Percentiles rank a stretch among this genome's conserved stretches.
Evolutionary conservation across 2,888 invertebrate genomes (phyloP).

Genomic region (Drosophila histrio): DNA sequence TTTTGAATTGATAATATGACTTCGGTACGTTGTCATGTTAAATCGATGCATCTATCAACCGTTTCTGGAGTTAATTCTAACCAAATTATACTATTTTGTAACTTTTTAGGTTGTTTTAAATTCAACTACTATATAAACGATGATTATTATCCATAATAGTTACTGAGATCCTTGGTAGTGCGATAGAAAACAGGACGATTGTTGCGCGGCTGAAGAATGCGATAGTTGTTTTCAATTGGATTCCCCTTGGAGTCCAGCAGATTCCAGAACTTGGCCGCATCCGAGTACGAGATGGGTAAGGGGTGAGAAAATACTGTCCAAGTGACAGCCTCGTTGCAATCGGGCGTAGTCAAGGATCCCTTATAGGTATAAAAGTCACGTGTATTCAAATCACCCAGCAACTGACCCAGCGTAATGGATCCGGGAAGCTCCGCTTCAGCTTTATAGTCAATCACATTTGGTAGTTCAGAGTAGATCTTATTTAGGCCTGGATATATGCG

Average conservation of each 20-base stretch:
- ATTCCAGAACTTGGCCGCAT: constrained; percentile 68
- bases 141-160: not conserved
- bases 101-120: not conserved
- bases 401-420: constrained; percentile 68
- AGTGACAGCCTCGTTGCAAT: constrained; percentile 88
- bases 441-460: constrained; percentile 54
- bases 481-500: constrained; percentile 66
- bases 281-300: constrained; percentile 82
- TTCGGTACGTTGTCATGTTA: not conserved
- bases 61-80: not conserved
- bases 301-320: constrained; percentile 88
- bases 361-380: constrained; percentile 76
- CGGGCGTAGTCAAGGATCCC: constrained; percentile 91
- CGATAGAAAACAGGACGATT: constrained; percentile 51
- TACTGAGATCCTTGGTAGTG: constrained; percentile 4
- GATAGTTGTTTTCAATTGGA: constrained; percentile 63
- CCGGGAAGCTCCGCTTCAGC: constrained; percentile 38
- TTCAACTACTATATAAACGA: not conserved
- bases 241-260: constrained; percentile 51
- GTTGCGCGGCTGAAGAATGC: constrained; percentile 61
- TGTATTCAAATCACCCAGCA: constrained; percentile 73
- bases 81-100: not conserved
- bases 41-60: not conserved
- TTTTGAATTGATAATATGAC: not conserved
- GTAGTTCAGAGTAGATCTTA: constrained; percentile 59